A percentile compares a stretch with the other conserved stretches of the same genome.
phyloP scores from a whole-genome alignment of 2,797 vertebrate species.

The Distichodus sexfasciatus region DNA sequence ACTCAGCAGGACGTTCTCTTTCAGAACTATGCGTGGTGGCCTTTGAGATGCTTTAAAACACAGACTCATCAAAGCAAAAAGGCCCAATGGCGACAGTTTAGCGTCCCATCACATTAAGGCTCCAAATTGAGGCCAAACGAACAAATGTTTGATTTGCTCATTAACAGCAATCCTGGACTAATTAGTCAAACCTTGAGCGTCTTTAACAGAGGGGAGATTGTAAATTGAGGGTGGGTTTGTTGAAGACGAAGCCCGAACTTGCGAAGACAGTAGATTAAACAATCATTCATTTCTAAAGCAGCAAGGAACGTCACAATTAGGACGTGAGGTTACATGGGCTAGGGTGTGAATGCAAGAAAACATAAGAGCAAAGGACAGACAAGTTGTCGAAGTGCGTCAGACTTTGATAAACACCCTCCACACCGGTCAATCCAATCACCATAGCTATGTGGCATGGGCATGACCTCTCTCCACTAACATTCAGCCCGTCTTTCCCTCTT shows the following conservation, averaged over 20 bases:
- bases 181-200: conserved; percentile 4
- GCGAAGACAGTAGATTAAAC: background rate
- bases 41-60: conserved; percentile 40
- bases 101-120: conserved; percentile 28
- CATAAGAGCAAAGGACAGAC: no score
- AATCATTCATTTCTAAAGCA: background rate
- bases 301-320: background rate
- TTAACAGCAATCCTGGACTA: conserved; percentile 11
- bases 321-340: background rate
- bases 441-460: background rate
- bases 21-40: conserved; percentile 48
- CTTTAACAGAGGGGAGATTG: background rate
- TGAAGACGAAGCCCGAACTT: no score
- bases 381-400: no score
- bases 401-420: background rate
- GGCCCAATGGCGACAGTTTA: conserved; percentile 14
- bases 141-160: conserved; percentile 24
- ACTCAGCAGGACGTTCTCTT: conserved; percentile 63
- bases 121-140: conserved; percentile 7
- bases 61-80: conserved; percentile 33
- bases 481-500: conserved; percentile 5
- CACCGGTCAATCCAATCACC: background rate
- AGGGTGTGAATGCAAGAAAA: no score
- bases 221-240: no score
- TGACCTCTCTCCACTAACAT: conserved; percentile 13